Evolutionary conservation across 2,113 vertebrate genomes (phyloP).

Genomic region (Pangasianodon gigas): DNA sequence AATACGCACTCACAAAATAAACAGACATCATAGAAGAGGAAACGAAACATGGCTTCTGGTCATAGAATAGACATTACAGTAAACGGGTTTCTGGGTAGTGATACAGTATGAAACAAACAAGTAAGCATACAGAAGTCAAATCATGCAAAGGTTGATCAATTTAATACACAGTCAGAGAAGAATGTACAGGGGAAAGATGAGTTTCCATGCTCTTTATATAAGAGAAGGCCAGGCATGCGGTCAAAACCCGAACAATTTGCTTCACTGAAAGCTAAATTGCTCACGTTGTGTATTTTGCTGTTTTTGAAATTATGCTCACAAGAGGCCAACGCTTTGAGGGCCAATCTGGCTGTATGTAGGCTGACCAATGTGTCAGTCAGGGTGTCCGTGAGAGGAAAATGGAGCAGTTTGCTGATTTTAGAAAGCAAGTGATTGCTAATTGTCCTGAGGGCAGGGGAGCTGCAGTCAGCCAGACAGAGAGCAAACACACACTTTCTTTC

Average conservation of each 20-base stretch:
- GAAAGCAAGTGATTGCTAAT: slow-evolving; percentile 59
- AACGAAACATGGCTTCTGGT: slow-evolving; percentile 5
- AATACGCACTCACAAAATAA: slow-evolving; percentile 2
- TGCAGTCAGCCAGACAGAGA: slow-evolving; percentile 46
- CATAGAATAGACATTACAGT: neutral
- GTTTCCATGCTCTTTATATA: slow-evolving; percentile 1
- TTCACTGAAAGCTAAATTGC: slow-evolving; percentile 42
- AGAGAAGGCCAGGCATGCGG: neutral
- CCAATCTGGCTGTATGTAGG: slow-evolving; percentile 9
- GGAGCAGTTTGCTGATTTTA: slow-evolving; percentile 34
- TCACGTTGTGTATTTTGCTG: slow-evolving; percentile 39
- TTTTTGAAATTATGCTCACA: slow-evolving; percentile 21
- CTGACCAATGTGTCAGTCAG: slow-evolving; percentile 57
- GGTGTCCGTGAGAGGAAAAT: slow-evolving; percentile 61
- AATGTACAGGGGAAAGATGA: neutral
- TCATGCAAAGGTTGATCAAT: neutral
- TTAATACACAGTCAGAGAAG: neutral
- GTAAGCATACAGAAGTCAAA: neutral
- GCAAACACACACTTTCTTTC: slow-evolving; percentile 63
- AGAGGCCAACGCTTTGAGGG: slow-evolving; percentile 37
- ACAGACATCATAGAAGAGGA: neutral
- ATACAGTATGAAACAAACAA: neutral
- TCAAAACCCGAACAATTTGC: slow-evolving; percentile 25
- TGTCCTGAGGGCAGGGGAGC: slow-evolving; percentile 64
- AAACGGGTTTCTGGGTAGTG: neutral